Conservation (phyloP, 2,113 vertebrate species). For the Chroicocephalus ridibundus region DNA sequence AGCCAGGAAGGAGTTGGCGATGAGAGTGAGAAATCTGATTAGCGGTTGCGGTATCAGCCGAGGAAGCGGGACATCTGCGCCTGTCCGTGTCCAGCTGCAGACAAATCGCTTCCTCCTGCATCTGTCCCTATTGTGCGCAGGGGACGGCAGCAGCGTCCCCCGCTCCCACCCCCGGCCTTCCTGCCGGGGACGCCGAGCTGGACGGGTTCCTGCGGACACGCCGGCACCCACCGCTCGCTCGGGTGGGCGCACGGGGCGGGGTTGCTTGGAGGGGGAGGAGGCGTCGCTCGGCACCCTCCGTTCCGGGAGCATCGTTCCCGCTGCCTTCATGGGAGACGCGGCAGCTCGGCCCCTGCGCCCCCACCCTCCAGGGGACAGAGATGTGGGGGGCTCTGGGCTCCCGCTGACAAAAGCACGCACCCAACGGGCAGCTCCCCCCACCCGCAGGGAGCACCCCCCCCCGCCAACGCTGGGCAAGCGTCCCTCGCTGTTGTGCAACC, state of each 20-base stretch:
- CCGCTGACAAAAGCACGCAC: no score
- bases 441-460: not conserved
- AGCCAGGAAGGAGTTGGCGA: conserved; percentile 3
- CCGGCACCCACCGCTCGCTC: not conserved
- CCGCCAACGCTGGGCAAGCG: not conserved
- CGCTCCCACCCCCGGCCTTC: not conserved
- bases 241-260: not conserved
- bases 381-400: no score
- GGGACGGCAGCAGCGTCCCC: not conserved
- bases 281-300: not conserved
- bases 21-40: not conserved
- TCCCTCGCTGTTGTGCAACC: no score
- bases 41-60: not conserved
- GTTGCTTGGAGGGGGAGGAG: not conserved
- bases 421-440: no score
- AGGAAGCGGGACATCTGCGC: conserved; percentile 4
- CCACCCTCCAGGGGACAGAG: not conserved
- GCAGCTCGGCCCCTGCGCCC: not conserved
- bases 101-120: conserved; percentile 50
- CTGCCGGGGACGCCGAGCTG: not conserved
- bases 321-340: not conserved
- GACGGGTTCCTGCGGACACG: fast-evolving
- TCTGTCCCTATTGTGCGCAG: not conserved
- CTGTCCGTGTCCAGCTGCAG: not conserved
- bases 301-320: fast-evolving